Percentiles rank a stretch among this genome's conserved stretches.
These are phyloP conservation scores for Phoeniculus purpureus DNA, from an alignment of 2,797 vertebrate species.

Conservation along the genomic window DNA sequence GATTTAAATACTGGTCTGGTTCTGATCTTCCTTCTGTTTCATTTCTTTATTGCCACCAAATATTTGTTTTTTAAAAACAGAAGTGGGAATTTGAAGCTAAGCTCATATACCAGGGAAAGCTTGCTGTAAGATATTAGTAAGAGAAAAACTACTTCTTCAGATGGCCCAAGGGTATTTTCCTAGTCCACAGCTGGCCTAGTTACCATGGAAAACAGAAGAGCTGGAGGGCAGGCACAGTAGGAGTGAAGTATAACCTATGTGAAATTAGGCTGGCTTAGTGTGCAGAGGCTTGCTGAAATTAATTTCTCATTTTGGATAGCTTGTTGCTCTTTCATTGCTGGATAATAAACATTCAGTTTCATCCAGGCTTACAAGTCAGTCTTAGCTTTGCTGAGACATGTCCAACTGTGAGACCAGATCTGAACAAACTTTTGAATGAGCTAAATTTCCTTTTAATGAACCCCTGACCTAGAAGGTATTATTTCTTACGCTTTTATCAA, in stretches of 20 bases:
- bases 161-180: conserved; percentile 25
- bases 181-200: conserved; percentile 18
- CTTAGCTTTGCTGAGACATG: not conserved
- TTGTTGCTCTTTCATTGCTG: not conserved
- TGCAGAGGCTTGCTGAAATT: not conserved
- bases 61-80: conserved; percentile 13
- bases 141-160: conserved; percentile 22
- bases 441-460: not conserved
- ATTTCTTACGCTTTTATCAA: not conserved
- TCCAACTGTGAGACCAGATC: not conserved
- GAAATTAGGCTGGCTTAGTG: conserved; percentile 21
- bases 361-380: not conserved
- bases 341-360: not conserved
- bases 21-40: not conserved
- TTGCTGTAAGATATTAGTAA: conserved; percentile 19
- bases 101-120: not conserved
- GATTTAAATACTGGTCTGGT: not conserved
- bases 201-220: conserved; percentile 52
- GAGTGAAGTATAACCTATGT: not conserved
- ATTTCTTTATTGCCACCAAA: not conserved
- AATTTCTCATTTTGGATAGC: not conserved
- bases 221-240: conserved; percentile 24
- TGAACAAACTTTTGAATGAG: not conserved
- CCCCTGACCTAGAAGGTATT: not conserved
- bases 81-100: conserved; percentile 31